Conservation (phyloP, 2,113 vertebrate species). For the Struthidea cinerea region DNA sequence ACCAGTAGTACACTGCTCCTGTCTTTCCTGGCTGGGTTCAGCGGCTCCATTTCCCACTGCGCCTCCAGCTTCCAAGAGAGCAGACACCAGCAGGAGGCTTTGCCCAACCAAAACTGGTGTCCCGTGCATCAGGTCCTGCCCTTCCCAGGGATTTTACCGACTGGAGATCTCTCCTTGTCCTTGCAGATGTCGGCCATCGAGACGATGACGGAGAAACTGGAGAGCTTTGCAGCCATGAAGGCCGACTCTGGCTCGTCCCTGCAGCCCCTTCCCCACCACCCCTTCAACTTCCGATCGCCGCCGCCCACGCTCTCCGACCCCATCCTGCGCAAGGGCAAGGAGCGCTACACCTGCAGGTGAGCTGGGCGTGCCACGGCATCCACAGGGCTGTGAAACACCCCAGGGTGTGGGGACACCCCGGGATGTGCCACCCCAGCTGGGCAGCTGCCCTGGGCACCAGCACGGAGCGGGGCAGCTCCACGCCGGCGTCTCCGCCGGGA, state of each 20-base stretch:
- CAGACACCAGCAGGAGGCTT: neutral
- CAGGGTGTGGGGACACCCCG: rapidly evolving
- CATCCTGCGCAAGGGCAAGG: constrained; percentile 98
- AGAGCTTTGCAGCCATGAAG: constrained; percentile 92
- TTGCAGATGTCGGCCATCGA: constrained; percentile 95
- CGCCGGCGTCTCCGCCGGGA: rapidly evolving
- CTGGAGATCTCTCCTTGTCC: neutral
- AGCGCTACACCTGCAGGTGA: constrained; percentile 97
- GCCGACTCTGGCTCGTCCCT: constrained; percentile 83
- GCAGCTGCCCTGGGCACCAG: rapidly evolving
- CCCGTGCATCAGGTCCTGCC: rapidly evolving
- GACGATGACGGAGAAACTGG: constrained; percentile 97
- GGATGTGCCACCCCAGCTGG: neutral
- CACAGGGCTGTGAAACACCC: rapidly evolving
- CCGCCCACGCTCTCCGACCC: constrained; percentile 93
- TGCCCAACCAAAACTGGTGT: rapidly evolving
- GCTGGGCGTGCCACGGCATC: rapidly evolving
- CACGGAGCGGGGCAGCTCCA: rapidly evolving
- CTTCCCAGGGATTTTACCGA: neutral
- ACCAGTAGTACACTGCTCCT: rapidly evolving
- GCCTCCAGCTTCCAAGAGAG: neutral
- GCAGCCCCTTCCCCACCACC: constrained; percentile 91
- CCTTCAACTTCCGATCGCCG: constrained; percentile 94
- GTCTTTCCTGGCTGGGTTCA: neutral
- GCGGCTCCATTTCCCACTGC: neutral